Percentiles rank a stretch among this genome's conserved stretches.
Conservation (phyloP, 1,140 invertebrate species). For the Pachyrhynchus sulphureomaculatus region DNA sequence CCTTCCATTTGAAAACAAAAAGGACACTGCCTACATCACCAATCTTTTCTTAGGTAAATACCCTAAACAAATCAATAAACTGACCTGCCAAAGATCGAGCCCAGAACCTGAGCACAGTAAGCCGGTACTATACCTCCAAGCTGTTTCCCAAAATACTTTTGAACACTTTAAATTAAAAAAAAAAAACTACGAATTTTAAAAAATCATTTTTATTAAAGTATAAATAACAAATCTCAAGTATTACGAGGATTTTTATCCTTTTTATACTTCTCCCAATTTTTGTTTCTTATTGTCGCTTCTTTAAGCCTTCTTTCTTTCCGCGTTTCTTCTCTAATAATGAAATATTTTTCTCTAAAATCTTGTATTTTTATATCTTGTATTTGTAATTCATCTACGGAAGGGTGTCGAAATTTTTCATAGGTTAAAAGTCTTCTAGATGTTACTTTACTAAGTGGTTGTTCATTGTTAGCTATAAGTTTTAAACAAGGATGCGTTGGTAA, state of each 20-base stretch:
- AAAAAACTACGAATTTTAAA: too few relatives aligned
- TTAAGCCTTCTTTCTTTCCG: slow-evolving; percentile 57
- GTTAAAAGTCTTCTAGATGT: slow-evolving; percentile 83
- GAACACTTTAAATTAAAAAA: too few relatives aligned
- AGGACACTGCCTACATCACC: too few relatives aligned
- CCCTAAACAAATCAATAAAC: too few relatives aligned
- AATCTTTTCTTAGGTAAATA: too few relatives aligned
- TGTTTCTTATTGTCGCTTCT: slow-evolving; percentile 38
- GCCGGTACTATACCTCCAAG: too few relatives aligned
- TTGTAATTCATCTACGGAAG: slow-evolving; percentile 44
- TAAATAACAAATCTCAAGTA: too few relatives aligned
- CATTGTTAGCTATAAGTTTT: slow-evolving; percentile 75
- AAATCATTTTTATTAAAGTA: too few relatives aligned
- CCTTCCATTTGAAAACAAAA: too few relatives aligned
- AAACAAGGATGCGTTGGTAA: slow-evolving; percentile 82
- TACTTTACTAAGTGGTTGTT: slow-evolving; percentile 78
- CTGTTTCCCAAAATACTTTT: too few relatives aligned
- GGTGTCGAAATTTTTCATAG: slow-evolving; percentile 76
- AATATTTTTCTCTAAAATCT: slow-evolving; percentile 67
- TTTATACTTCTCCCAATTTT: slow-evolving; percentile 39
- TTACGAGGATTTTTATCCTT: slow-evolving; percentile 4
- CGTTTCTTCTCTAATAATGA: slow-evolving; percentile 62
- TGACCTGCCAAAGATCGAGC: too few relatives aligned
- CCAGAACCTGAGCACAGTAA: too few relatives aligned
- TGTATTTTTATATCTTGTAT: slow-evolving; percentile 33